These are phyloP conservation scores for Rambutsinella grinnellia DNA, from an alignment of 2,888 invertebrate species.

Conservation along the genomic window DNA sequence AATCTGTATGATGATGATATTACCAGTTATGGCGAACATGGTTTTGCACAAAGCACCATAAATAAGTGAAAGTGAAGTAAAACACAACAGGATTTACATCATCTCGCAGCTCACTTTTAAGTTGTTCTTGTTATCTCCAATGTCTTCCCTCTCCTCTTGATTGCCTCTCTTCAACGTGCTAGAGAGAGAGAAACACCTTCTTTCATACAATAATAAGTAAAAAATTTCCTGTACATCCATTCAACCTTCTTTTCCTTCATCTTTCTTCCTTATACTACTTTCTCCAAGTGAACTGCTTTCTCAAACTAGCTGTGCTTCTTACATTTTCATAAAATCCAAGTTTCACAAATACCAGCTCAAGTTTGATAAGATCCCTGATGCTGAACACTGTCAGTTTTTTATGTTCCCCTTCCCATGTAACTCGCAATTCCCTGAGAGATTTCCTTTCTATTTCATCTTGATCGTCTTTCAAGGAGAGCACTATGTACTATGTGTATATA, in stretches of 20 bases:
- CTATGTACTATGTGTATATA: too few relatives aligned
- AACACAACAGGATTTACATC: not conserved
- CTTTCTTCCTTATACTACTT: not conserved
- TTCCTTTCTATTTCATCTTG: slow-evolving; percentile 54
- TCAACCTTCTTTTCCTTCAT: not conserved
- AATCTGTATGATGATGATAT: not conserved
- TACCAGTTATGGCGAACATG: not conserved
- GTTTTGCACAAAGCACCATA: not conserved
- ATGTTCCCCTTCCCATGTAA: slow-evolving; percentile 36
- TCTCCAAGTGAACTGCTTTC: not conserved
- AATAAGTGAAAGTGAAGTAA: not conserved
- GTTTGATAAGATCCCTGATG: slow-evolving; percentile 50
- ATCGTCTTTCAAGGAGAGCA: slow-evolving; percentile 50
- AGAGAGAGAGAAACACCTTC: not conserved
- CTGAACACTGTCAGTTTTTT: slow-evolving; percentile 44
- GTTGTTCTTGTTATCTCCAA: not conserved
- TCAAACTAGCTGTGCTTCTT: not conserved
- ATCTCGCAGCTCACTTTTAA: not conserved
- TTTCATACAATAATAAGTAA: not conserved
- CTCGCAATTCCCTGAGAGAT: slow-evolving; percentile 50
- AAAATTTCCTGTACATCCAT: not conserved
- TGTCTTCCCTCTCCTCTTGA: not conserved
- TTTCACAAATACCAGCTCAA: slow-evolving; percentile 44
- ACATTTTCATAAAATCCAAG: slow-evolving; percentile 49
- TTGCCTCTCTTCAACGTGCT: not conserved